A percentile compares a stretch with the other conserved stretches of the same genome.
These are phyloP conservation scores for Pyrgus malvae DNA, from an alignment of 2,888 invertebrate species.

Conservation along the genomic window DNA sequence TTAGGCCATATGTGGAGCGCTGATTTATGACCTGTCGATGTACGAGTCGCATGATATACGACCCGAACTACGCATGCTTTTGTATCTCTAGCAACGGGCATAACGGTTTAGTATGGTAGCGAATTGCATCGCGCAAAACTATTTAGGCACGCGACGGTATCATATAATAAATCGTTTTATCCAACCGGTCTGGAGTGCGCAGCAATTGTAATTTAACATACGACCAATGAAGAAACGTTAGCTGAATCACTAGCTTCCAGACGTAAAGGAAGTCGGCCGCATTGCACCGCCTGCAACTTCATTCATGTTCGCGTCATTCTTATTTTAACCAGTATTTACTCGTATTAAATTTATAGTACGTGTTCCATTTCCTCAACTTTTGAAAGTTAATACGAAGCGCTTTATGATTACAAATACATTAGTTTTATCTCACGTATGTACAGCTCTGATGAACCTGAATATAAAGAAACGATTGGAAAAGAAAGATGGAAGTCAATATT, in stretches of 20 bases:
- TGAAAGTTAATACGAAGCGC: not conserved
- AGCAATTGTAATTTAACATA: not conserved
- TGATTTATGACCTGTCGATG: not conserved
- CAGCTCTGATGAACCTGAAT: not conserved
- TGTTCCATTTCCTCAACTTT: not conserved
- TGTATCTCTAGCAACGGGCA: slow-evolving; percentile 7
- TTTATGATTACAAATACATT: not conserved
- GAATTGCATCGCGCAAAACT: slow-evolving; percentile 8
- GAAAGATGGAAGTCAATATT: slow-evolving; percentile 7
- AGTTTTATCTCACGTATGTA: not conserved
- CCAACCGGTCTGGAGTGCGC: not conserved
- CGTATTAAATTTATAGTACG: not conserved
- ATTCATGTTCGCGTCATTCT: too few species aligned
- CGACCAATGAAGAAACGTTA: not conserved
- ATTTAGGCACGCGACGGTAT: not conserved
- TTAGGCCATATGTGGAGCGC: slow-evolving; percentile 1
- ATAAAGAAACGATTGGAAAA: not conserved
- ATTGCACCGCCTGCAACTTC: too few species aligned
- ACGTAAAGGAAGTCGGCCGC: too few species aligned
- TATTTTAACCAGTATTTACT: too few species aligned
- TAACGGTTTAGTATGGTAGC: slow-evolving; percentile 2
- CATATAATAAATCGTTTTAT: not conserved
- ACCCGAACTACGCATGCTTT: not conserved
- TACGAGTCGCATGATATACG: not conserved
- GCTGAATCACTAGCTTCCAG: too few species aligned